These are phyloP conservation scores for Pseudomugil tenellus DNA, from an alignment of 2,797 vertebrate genomes.

Conservation along the genomic window DNA sequence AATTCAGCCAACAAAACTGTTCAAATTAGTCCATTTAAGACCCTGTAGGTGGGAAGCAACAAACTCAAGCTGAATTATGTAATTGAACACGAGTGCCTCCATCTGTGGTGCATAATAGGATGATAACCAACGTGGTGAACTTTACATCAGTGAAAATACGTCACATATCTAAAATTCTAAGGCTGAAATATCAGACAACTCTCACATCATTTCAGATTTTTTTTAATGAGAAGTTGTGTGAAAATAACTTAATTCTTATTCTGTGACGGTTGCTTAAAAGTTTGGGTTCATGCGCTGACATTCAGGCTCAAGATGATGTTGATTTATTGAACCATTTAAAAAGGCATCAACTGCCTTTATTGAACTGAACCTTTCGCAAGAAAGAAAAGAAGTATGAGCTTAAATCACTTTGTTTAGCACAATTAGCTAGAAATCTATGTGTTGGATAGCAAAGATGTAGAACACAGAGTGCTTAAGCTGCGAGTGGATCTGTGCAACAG, in stretches of 20 bases:
- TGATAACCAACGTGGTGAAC: neutral
- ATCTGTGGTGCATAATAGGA: neutral
- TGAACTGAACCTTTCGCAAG: neutral
- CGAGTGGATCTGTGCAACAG: too few species aligned
- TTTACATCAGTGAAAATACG: constrained; percentile 14
- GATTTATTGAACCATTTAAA: neutral
- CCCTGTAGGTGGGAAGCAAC: neutral
- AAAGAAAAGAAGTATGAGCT: too few species aligned
- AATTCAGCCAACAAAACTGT: neutral
- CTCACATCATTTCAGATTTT: neutral
- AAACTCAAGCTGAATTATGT: neutral
- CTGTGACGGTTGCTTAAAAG: too few species aligned
- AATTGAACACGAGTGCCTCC: neutral
- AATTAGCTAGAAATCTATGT: too few species aligned
- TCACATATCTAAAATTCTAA: neutral
- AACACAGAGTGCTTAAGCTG: too few species aligned
- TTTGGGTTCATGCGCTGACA: too few species aligned
- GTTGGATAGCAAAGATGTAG: too few species aligned
- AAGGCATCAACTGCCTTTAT: neutral
- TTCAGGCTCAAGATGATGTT: neutral
- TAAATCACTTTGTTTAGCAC: neutral
- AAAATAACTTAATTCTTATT: neutral
- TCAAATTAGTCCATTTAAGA: neutral
- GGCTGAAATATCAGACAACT: neutral
- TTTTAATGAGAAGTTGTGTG: neutral